Evolutionary conservation across 2,113 vertebrate genomes (phyloP).

Genomic region (Mormoops blainvillei): DNA sequence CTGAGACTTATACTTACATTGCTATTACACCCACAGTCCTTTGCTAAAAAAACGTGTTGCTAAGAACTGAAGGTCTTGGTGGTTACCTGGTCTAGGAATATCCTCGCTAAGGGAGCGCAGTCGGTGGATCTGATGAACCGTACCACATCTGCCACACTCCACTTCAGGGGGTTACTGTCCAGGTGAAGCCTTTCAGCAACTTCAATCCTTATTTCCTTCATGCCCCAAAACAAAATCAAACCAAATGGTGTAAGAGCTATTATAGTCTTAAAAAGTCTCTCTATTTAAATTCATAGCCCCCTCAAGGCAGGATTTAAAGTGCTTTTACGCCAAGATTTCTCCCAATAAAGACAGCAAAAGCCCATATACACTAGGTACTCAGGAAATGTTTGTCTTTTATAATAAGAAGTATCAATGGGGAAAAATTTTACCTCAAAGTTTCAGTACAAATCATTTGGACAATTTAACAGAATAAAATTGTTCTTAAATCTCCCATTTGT

Average conservation of each 20-base stretch:
- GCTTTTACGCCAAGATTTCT: background rate
- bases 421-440: constrained; percentile 1
- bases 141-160: constrained; percentile 95
- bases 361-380: background rate
- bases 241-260: background rate
- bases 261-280: background rate
- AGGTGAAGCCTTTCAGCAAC: constrained; percentile 91
- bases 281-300: background rate
- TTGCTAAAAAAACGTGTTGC: background rate
- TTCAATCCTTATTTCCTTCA: constrained; percentile 86
- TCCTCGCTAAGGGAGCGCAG: constrained; percentile 93
- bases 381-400: constrained; percentile 19
- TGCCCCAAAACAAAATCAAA: constrained; percentile 47
- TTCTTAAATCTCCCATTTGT: background rate
- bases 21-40: background rate
- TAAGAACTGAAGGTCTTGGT: background rate
- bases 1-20: background rate
- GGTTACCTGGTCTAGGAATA: constrained; percentile 96
- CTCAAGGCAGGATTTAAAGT: background rate
- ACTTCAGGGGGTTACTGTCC: constrained; percentile 96
- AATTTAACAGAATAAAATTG: constrained; percentile 25
- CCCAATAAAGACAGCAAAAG: background rate
- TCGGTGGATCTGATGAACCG: constrained; percentile 97
- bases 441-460: background rate
- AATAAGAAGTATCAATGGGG: background rate